phyloP scores from a whole-genome alignment of 2,113 vertebrate genomes.

The Salminus brasiliensis region DNA sequence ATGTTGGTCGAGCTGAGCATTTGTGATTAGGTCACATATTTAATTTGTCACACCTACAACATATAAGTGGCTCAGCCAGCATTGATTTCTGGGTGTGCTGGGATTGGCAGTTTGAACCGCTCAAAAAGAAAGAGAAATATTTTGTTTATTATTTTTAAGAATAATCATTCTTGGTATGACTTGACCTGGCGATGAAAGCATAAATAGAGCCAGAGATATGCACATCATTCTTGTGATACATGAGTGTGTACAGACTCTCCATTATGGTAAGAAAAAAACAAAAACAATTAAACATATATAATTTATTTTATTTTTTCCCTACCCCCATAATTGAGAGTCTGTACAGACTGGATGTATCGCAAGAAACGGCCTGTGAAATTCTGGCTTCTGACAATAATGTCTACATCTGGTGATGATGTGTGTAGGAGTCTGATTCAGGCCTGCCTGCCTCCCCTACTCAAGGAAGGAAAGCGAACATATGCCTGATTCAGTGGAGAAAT shows the following conservation, averaged over 20 bases:
- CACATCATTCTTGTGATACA: no score
- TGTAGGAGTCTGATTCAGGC: slow-evolving; percentile 27
- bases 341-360: background rate
- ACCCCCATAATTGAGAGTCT: no score
- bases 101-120: no score
- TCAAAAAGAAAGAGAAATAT: background rate
- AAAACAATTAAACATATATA: background rate
- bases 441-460: slow-evolving; percentile 2
- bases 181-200: no score
- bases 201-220: no score
- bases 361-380: slow-evolving; percentile 9
- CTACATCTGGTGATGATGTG: slow-evolving; percentile 47
- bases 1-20: no score
- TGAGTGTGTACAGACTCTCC: no score
- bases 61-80: no score
- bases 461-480: slow-evolving; percentile 30
- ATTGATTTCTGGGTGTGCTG: background rate
- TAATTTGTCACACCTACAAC: no score
- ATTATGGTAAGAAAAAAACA: no score
- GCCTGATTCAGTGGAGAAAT: slow-evolving; percentile 31
- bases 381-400: slow-evolving; percentile 28
- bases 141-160: background rate
- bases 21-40: no score
- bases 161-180: background rate
- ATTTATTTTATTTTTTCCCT: no score